phyloP scores from a whole-genome alignment of 2,113 vertebrate genomes.

The Trochalopteron elliotii region DNA sequence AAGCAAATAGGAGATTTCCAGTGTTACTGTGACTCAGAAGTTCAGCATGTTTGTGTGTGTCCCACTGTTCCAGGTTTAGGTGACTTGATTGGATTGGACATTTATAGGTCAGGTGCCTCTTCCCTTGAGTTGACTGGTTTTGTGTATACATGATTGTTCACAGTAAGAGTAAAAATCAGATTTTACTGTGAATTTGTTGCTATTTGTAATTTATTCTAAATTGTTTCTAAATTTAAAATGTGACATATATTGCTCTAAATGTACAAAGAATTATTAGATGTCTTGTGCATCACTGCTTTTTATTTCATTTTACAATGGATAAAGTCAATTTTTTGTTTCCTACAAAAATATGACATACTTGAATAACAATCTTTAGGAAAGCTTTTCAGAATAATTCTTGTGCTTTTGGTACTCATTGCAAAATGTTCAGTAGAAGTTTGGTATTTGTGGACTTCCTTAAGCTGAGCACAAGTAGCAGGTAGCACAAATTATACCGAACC shows the following conservation, averaged over 20 bases:
- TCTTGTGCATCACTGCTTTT: not conserved
- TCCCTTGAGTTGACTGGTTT: not conserved
- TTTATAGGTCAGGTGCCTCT: constrained; percentile 36
- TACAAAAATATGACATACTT: not conserved
- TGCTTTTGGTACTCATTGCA: not conserved
- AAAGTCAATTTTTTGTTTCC: not conserved
- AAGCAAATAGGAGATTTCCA: not conserved
- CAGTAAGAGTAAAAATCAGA: not conserved
- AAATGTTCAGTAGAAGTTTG: not conserved
- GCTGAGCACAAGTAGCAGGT: not conserved
- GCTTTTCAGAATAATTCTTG: not conserved
- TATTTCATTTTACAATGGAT: not conserved
- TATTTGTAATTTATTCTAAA: not conserved
- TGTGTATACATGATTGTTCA: not conserved
- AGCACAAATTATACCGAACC: not conserved
- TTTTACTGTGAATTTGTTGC: not conserved
- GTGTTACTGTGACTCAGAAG: not conserved
- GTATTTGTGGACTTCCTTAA: not conserved
- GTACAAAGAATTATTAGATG: not conserved
- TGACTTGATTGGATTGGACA: not conserved
- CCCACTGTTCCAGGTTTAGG: not conserved
- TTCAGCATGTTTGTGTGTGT: not conserved
- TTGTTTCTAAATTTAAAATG: not conserved
- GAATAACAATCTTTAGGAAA: not conserved
- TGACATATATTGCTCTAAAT: not conserved